Base-by-base conservation (phyloP, 2,797 vertebrate species). In the Sebastes alutus region DNA sequence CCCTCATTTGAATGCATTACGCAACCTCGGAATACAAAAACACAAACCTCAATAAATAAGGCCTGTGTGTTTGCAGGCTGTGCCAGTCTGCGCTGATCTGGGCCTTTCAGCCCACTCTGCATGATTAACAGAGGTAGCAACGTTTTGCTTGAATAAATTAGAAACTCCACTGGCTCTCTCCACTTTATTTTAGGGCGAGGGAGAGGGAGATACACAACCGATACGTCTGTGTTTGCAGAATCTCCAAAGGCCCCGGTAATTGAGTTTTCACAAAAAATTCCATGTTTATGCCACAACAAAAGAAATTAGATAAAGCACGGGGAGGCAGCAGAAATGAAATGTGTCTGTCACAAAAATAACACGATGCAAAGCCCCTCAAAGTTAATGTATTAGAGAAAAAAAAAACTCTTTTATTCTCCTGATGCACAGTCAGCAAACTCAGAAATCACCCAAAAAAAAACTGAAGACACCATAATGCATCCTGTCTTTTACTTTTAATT, bases 221-320 rank as follows among this genome's bases (percentile, higher is more conserved):
- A 92, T 93, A 90, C 32, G 82, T 93, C 87, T 90, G 88, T 92
- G 90, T 91, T 90, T 90, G 75, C 73, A 83, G 87, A 93, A 88
- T 95, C 92, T 95, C 94, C 91, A 89, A 93, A 94, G 94, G 87
- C 87, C 72, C 27, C 27, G 6, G 88, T 94, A 94, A 95, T 95
- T 95, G 83, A 92, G 94, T 94, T 95, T 94, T 83, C 89, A 87
- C 78, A 89, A 90, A 86, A 32, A 90, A 85, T 82, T 92, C 87
- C 88, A 90, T 95, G 92, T 95, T 95, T 95, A 93, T 77, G 63
- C 88, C 86, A 94, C 92, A 95, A 94, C 92, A 95, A 94, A 94
- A 89, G 84, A 93, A 94, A 95, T 95, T 90, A 93, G 83, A 95
- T 94, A 93, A 95, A 94, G 87, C 88, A 87, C 35, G 12, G 73